phyloP scores from a whole-genome alignment of 2,113 vertebrate genomes.

The Struthio camelus region DNA sequence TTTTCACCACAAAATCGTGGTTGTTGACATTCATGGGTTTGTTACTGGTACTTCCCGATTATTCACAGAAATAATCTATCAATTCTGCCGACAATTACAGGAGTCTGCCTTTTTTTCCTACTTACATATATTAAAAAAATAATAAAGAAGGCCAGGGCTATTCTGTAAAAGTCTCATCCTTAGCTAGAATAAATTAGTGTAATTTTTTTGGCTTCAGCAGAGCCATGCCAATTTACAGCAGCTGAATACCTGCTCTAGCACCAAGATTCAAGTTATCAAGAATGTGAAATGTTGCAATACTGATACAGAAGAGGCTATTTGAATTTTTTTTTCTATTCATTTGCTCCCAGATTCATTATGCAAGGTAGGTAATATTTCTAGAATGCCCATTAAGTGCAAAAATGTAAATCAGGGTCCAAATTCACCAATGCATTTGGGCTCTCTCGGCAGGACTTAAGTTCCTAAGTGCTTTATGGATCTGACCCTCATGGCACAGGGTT shows the following conservation, averaged over 20 bases:
- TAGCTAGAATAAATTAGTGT: conserved; percentile 29
- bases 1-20: not conserved
- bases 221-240: conserved; percentile 23
- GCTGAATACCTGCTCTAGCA: conserved; percentile 17
- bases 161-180: conserved; percentile 21
- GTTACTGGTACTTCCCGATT: not conserved
- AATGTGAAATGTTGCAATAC: conserved; percentile 45
- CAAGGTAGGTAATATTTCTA: not conserved
- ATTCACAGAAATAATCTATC: not conserved
- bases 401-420: not conserved
- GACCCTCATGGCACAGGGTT: not conserved
- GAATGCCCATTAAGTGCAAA: not conserved
- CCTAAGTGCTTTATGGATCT: not conserved
- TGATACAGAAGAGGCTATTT: conserved; percentile 41
- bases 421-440: not conserved
- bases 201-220: conserved; percentile 6
- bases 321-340: conserved; percentile 47
- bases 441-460: not conserved
- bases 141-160: conserved; percentile 8
- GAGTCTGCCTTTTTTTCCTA: not conserved
- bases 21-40: not conserved
- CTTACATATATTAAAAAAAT: conserved; percentile 13
- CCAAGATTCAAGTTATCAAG: conserved; percentile 21
- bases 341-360: conserved; percentile 1
- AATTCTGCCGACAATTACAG: not conserved